phyloP scores from a whole-genome alignment of 2,113 vertebrate species.

The Sorex fumeus region DNA sequence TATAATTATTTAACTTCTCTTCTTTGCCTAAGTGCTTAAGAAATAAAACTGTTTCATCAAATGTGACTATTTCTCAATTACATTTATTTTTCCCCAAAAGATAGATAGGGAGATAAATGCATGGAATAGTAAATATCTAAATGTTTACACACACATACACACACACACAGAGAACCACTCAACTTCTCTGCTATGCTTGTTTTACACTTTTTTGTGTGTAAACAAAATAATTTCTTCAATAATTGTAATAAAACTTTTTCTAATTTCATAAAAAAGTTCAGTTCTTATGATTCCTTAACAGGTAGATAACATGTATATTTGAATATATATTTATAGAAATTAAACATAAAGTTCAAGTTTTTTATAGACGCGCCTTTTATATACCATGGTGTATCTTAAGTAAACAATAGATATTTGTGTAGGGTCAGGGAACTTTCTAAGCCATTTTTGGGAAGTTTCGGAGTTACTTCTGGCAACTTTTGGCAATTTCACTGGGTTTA shows the following conservation, averaged over 20 bases:
- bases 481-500: no score
- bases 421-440: no score
- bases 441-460: no score
- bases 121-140: neutral
- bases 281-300: neutral
- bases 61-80: neutral
- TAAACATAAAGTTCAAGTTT: neutral
- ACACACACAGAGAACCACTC: neutral
- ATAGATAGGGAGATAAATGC: neutral
- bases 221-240: neutral
- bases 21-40: neutral
- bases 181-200: neutral
- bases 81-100: neutral
- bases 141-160: neutral
- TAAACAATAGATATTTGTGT: neutral
- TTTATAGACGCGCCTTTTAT: neutral
- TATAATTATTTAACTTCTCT: neutral
- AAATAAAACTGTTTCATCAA: neutral
- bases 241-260: neutral
- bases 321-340: neutral
- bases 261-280: conserved; percentile 10
- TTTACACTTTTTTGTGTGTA: conserved; percentile 3
- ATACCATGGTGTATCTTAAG: neutral
- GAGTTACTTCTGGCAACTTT: no score
- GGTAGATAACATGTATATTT: neutral